Evolutionary conservation across 2,888 invertebrate genomes (phyloP), one percentile per base, ranked within the genome.

Genomic region (Dicyrtoma fusca): DNA sequence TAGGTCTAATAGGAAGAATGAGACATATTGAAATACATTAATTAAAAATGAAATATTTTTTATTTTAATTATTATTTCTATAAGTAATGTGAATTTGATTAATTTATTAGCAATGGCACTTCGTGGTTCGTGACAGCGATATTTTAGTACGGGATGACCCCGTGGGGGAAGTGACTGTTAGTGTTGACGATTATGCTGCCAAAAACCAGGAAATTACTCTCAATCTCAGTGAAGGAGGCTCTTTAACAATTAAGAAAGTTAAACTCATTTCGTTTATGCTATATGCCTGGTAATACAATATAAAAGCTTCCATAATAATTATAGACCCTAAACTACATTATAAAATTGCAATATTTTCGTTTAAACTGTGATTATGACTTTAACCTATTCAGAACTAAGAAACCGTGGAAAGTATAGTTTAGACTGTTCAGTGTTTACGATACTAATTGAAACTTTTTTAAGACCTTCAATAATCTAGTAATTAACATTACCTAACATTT

Each of bases 81-180:
- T 5, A 34, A 34, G 34, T 34, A 34, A 34, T 5, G 3, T 34
- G 34, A 3, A 34, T 34, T 34, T 34, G 3, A 5, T 8, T 34
- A 34, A 34, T 5, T 34, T 34, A 6, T 49, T 55, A 78, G 74
- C 77, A 77, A 74, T 77, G 77, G 76, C 73, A 74, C 19, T 76
- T 79, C 53, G 76, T 77, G 47, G 62, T 79, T 5, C 72, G 64
- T 34, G 78, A 79, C 44, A 66, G 74, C 34, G 78, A 79, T 49
- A 64, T 74, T 14, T 49, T 78, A 42, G 70, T 75, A 45, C 72
- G 75, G 55, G 79, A 78, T 42, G 78, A 79, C 63, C 71, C 75
- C 6, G 61, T 77, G 5, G 79, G 77, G 45, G 78, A 78, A 63
- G 78, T 74, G 1, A 76, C 70, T 44, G 42, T 79, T 0, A 75